These are phyloP conservation scores for Sialia sialis DNA, from an alignment of 2,113 vertebrate species.

Conservation along the genomic window DNA sequence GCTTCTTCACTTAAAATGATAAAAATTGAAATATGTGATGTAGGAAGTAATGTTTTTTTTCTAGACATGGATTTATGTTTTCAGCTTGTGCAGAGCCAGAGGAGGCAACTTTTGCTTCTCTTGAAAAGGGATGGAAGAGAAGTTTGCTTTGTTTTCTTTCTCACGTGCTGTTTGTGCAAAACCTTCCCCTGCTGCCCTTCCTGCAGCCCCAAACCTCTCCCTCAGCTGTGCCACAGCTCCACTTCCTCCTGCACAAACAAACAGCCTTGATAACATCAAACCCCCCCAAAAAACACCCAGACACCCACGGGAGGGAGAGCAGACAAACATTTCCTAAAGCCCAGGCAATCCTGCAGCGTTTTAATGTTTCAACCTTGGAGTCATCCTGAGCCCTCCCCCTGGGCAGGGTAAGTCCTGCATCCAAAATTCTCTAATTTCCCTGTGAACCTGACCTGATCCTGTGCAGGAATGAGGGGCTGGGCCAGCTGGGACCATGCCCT, in stretches of 20 bases:
- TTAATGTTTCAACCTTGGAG: not conserved
- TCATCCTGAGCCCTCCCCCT: not conserved
- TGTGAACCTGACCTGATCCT: not conserved
- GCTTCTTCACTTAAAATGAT: not conserved
- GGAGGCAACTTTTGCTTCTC: not conserved
- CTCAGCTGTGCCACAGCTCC: not conserved
- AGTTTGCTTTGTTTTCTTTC: not conserved
- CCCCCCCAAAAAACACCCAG: not conserved
- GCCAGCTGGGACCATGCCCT: not conserved
- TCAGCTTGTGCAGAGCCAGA: not conserved
- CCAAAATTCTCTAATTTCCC: not conserved
- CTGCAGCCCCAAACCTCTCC: not conserved
- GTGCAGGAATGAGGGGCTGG: not conserved
- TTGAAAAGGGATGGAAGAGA: not conserved
- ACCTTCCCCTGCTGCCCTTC: not conserved
- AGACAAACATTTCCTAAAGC: not conserved
- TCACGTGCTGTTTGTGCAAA: not conserved
- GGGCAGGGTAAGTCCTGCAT: not conserved
- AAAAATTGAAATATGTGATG: not conserved
- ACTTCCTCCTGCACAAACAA: not conserved
- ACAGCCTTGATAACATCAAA: not conserved
- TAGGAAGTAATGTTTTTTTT: not conserved
- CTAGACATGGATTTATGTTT: not conserved
- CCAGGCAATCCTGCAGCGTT: not conserved
- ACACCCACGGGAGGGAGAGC: not conserved